Percentiles rank a stretch among this genome's conserved stretches.
These are phyloP conservation scores for Cataglyphis albicans DNA, from an alignment of 2,888 invertebrate genomes.

Conservation along the genomic window DNA sequence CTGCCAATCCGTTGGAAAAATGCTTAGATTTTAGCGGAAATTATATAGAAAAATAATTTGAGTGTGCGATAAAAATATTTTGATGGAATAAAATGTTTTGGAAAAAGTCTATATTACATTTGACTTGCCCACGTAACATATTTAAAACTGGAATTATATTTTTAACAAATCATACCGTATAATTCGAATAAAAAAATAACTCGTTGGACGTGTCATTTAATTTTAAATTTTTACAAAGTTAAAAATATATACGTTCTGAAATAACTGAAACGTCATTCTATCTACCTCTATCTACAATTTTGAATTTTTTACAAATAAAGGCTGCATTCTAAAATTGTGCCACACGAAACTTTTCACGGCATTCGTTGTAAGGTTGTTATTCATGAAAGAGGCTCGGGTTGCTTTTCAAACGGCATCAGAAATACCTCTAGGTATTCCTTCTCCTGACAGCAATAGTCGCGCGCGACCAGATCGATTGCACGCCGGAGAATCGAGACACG, in stretches of 20 bases:
- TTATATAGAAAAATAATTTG: no score
- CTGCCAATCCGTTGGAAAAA: no score
- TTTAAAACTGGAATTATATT: background rate
- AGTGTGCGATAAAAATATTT: no score
- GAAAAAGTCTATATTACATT: no score
- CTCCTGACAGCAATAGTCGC: constrained; percentile 44
- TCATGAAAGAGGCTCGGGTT: constrained; percentile 33
- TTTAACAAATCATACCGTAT: background rate
- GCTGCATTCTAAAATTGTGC: background rate
- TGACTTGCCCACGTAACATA: no score
- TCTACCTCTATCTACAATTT: background rate
- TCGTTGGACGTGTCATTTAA: background rate
- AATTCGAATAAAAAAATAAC: constrained; percentile 2
- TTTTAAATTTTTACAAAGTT: background rate
- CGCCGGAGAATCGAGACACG: constrained; percentile 60
- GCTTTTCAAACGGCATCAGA: constrained; percentile 60
- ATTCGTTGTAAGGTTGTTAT: constrained; percentile 29
- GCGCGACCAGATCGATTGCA: constrained; percentile 56
- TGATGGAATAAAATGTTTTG: no score
- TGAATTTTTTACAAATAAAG: constrained; percentile 24
- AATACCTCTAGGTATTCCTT: constrained; percentile 62
- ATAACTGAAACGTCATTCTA: background rate
- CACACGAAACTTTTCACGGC: constrained; percentile 14
- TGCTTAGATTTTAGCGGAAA: no score
- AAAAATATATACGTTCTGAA: background rate